Conservation (phyloP, 2,113 vertebrate genomes). For the Cebus imitator region DNA sequence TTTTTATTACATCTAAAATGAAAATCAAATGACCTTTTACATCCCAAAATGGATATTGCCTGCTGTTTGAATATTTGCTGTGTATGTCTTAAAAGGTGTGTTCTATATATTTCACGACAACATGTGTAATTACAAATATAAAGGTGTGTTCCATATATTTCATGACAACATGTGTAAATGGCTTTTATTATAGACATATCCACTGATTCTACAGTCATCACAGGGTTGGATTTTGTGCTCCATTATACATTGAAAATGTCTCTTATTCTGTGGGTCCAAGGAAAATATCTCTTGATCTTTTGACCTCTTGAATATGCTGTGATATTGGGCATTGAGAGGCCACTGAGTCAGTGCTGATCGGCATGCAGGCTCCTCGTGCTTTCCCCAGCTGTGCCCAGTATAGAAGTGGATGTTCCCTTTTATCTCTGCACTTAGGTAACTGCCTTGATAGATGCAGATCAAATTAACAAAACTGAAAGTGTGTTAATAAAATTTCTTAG, state of each 20-base stretch:
- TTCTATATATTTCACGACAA: neutral
- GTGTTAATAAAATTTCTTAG: neutral
- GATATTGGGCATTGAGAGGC: neutral
- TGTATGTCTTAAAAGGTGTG: neutral
- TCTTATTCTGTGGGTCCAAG: neutral
- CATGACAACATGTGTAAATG: neutral
- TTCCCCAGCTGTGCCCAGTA: neutral
- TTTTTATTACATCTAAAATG: slow-evolving; percentile 16
- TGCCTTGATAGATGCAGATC: neutral
- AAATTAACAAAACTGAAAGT: slow-evolving; percentile 10
- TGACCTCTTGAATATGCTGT: neutral
- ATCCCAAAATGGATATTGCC: neutral
- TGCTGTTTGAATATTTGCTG: neutral
- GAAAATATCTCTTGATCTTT: neutral
- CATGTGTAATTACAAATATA: neutral
- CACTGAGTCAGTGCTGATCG: neutral
- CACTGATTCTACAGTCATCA: neutral
- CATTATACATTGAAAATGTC: neutral
- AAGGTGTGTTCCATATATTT: neutral
- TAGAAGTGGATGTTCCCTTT: neutral
- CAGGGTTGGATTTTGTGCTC: neutral
- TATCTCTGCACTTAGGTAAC: neutral
- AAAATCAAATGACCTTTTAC: slow-evolving; percentile 7
- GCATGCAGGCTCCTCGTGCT: neutral
- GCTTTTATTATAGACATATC: neutral